Evolutionary conservation across 2,888 invertebrate species (phyloP).

Genomic region (Leptinotarsa rubiginosa): DNA sequence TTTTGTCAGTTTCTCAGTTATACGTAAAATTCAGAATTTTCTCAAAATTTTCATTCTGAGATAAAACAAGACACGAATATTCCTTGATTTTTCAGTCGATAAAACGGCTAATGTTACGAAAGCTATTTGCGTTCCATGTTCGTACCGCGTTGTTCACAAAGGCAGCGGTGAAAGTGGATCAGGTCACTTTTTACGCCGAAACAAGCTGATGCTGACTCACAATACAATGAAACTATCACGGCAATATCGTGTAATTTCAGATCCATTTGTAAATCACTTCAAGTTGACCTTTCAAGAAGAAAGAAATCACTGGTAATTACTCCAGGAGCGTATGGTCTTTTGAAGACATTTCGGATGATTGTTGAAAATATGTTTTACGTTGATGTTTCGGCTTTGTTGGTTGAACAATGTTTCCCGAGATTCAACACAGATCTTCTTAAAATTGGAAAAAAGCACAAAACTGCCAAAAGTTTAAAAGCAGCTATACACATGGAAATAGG

Average conservation of each 20-base stretch:
- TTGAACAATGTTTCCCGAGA: too few species aligned
- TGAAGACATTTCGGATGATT: not conserved
- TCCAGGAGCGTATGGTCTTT: not conserved
- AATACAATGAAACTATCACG: conserved; percentile 13
- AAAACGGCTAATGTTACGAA: not conserved
- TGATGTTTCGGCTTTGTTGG: too few species aligned
- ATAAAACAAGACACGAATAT: too few species aligned
- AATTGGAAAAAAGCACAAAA: too few species aligned
- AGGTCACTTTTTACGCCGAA: not conserved
- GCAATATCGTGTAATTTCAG: conserved; percentile 12
- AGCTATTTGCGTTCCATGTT: not conserved
- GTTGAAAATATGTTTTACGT: too few species aligned
- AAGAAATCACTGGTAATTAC: not conserved
- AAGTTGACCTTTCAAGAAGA: conserved; percentile 6
- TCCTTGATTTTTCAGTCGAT: too few species aligned
- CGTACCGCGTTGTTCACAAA: not conserved
- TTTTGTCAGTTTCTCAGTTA: too few species aligned
- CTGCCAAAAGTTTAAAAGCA: too few species aligned
- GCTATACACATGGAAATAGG: too few species aligned
- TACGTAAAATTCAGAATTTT: too few species aligned
- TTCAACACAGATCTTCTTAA: too few species aligned
- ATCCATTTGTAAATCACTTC: conserved; percentile 15
- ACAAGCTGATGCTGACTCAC: conserved; percentile 10
- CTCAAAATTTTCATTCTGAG: too few species aligned
- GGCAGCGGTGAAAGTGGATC: conserved; percentile 17